Evolutionary conservation across 1,140 invertebrate species (phyloP).

Genomic region (Drosophila nigrodunni): DNA sequence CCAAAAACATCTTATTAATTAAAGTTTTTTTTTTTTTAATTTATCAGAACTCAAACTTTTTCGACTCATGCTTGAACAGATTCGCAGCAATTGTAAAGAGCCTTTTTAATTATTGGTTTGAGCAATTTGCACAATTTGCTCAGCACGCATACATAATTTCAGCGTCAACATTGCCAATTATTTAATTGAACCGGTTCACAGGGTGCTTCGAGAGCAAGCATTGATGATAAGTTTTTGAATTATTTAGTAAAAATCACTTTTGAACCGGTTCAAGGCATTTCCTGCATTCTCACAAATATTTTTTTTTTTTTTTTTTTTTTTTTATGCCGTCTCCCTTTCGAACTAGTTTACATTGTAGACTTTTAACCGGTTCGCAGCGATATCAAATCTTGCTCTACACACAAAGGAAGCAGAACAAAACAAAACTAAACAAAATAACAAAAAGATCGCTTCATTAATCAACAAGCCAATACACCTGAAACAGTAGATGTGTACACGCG

Average conservation of each 20-base stretch:
- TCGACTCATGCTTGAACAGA: too few species aligned
- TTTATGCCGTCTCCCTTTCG: not conserved
- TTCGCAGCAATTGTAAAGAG: too few species aligned
- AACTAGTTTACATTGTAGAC: not conserved
- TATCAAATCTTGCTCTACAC: not conserved
- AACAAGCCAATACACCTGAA: slow-evolving; percentile 7
- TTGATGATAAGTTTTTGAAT: not conserved
- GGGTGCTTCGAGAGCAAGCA: not conserved
- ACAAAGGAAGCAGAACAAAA: not conserved
- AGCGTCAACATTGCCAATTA: not conserved
- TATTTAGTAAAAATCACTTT: not conserved
- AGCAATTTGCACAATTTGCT: too few species aligned
- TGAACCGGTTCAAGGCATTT: slow-evolving; percentile 10
- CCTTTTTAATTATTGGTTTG: too few species aligned
- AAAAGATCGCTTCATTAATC: slow-evolving; percentile 13
- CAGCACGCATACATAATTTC: not conserved
- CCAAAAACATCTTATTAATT: too few species aligned
- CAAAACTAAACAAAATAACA: not conserved
- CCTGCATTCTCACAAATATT: not conserved
- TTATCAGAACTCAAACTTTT: too few species aligned
- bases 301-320: too few species aligned
- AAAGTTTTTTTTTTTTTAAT: too few species aligned
- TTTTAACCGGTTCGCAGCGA: slow-evolving; percentile 7
- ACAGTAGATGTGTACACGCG: not conserved
- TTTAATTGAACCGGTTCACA: not conserved